Base-by-base conservation (phyloP, 2,113 vertebrate genomes). In the Calyptommatus sinebrachiatus region DNA sequence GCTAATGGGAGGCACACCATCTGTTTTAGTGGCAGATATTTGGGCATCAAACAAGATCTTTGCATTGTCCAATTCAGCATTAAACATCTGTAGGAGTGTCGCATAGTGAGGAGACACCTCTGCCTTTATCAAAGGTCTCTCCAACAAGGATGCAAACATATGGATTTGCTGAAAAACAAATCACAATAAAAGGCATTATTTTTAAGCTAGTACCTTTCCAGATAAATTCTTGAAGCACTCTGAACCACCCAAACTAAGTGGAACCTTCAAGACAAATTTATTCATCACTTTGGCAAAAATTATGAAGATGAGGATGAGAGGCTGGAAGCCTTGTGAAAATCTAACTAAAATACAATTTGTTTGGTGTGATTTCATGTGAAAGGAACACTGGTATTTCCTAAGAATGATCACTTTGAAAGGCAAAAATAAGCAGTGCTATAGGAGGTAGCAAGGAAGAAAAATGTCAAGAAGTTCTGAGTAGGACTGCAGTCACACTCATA, bases 111-210 rank as follows among this genome's bases (percentile, higher is more conserved):
- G 86, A 31, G 88, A 89, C 9, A 94, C 88, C 85, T 94, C 91
- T 0, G 85, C 76, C 2, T 81, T 90, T 45, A 97, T 88, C 82
- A 93, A 28, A 1, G 95, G 95, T 1, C 93, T 90, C 63, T 96
- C 93, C 91, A 96, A 71, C 73, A 96, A 61, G 0, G 84, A 84
- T 4, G 87, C 81, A 1, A 96, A 97, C 95, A 96, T 96, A 73
- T 94, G 81, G 80, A 96, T 81, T 77, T 97, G 68, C 96, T 97
- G 91, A 0, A 31, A 83, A 28, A 74, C 48, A 50, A 9, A 73
- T 18, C 21, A 1, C 0, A 26, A 0, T 24, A 41, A 1, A 29
- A 21, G 1, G 1, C 4, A 5, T 9, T 16, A 41, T 65, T 46
- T 1, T 8, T 24, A 48, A 0, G 1, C 31, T 0, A 0, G 7